These are phyloP conservation scores for Nemapogon koenigi DNA, from an alignment of 2,888 invertebrate species.

Conservation along the genomic window DNA sequence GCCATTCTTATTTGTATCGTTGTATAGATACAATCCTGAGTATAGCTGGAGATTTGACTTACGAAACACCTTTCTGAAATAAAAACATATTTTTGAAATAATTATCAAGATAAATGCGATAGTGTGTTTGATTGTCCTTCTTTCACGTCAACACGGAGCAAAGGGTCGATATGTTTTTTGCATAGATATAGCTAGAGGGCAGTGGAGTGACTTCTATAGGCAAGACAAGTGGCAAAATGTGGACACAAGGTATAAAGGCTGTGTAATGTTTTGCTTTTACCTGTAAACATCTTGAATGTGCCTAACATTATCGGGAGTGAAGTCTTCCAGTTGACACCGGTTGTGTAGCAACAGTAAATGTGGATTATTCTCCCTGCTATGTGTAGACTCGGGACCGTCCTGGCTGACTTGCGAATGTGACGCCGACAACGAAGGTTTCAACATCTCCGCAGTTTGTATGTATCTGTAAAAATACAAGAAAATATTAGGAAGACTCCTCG, in stretches of 20 bases:
- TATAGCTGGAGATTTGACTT: constrained; percentile 70
- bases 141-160: no score
- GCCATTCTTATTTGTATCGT: constrained; percentile 46
- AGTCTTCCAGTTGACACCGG: constrained; percentile 78
- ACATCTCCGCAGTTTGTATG: constrained; percentile 84
- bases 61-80: constrained; percentile 58
- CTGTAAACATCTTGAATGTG: constrained; percentile 66
- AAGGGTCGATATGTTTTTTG: no score
- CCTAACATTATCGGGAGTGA: constrained; percentile 63
- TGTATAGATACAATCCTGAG: constrained; percentile 71
- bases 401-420: constrained; percentile 30
- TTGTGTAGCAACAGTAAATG: constrained; percentile 86
- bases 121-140: no score
- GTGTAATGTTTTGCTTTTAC: constrained; percentile 22
- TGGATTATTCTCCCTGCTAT: constrained; percentile 79
- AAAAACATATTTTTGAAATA: background rate
- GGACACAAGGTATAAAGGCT: background rate
- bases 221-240: background rate
- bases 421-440: constrained; percentile 77
- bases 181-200: background rate
- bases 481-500: no score
- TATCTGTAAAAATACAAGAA: constrained; percentile 60
- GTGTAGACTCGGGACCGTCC: constrained; percentile 35
- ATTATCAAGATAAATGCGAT: background rate
- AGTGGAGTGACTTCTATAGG: background rate